phyloP scores from a whole-genome alignment of 2,888 invertebrate genomes.

The Dione juno region DNA sequence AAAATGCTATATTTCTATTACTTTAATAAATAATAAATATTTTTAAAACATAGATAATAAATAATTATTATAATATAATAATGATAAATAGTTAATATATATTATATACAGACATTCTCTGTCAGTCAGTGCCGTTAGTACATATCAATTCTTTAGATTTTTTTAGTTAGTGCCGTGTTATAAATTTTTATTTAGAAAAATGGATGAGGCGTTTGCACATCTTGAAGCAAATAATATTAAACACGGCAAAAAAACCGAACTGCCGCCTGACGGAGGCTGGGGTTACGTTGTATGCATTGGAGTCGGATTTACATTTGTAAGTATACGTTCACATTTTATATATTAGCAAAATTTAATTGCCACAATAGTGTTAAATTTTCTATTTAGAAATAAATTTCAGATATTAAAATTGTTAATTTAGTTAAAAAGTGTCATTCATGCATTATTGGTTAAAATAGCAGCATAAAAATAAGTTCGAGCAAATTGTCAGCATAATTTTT shows the following conservation, averaged over 20 bases:
- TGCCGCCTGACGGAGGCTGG: conserved; percentile 91
- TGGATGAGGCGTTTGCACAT: conserved; percentile 80
- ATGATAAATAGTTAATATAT: conserved; percentile 18
- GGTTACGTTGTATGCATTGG: conserved; percentile 90
- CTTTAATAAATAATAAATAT: not conserved
- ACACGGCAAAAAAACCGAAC: conserved; percentile 55
- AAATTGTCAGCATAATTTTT: no score
- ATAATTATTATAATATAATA: conserved; percentile 9
- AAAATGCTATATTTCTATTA: conserved; percentile 29
- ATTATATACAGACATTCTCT: not conserved
- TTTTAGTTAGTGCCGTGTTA: conserved; percentile 24
- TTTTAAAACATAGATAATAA: not conserved
- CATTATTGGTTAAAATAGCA: no score
- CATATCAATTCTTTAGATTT: not conserved
- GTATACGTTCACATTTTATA: conserved; percentile 58
- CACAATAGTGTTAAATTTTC: not conserved
- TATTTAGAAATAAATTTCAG: not conserved
- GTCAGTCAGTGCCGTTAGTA: conserved; percentile 7
- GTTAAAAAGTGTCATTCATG: not conserved
- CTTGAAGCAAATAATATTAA: conserved; percentile 54
- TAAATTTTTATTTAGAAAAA: conserved; percentile 46
- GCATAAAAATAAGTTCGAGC: no score
- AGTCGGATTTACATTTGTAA: conserved; percentile 89
- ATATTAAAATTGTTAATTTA: not conserved
- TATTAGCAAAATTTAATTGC: not conserved